Percentiles rank a stretch among this genome's conserved stretches.
Conservation (phyloP, 1,140 invertebrate species). For the Teleopsis dalmanni region DNA sequence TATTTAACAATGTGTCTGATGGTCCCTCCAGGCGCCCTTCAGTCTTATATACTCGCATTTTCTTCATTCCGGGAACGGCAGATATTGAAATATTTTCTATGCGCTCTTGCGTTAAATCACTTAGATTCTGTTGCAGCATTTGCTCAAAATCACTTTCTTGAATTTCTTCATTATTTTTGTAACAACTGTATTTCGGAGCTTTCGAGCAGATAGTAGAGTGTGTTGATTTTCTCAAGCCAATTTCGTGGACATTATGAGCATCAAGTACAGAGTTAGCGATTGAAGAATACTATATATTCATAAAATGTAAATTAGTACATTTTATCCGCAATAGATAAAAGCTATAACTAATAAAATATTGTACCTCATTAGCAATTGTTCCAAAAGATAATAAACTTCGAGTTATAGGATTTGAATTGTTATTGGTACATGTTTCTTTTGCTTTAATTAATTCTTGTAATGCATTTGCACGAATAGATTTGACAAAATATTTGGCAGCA, state of each 20-base stretch:
- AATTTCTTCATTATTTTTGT: too few relatives aligned
- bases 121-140: slow-evolving; percentile 39
- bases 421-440: slow-evolving; percentile 16
- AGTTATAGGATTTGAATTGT: slow-evolving; percentile 45
- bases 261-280: slow-evolving; percentile 37
- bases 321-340: background rate
- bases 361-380: slow-evolving; percentile 49
- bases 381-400: slow-evolving; percentile 55
- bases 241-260: slow-evolving; percentile 17
- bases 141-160: slow-evolving; percentile 33
- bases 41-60: slow-evolving; percentile 47
- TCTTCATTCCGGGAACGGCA: slow-evolving; percentile 30
- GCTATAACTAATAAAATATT: background rate
- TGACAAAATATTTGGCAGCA: slow-evolving; percentile 55
- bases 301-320: background rate
- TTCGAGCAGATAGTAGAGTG: too few relatives aligned
- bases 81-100: too few relatives aligned
- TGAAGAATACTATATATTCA: slow-evolving; percentile 23
- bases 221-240: too few relatives aligned
- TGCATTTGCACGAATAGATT: slow-evolving; percentile 49
- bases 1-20: slow-evolving; percentile 45
- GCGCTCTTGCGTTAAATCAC: background rate
- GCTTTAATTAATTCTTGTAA: slow-evolving; percentile 44
- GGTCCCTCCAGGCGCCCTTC: slow-evolving; percentile 52
- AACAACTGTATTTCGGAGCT: too few relatives aligned